Percentiles rank a stretch among this genome's conserved stretches.
Conservation (phyloP, 1,140 invertebrate genomes). For the Latrodectus geometricus region DNA sequence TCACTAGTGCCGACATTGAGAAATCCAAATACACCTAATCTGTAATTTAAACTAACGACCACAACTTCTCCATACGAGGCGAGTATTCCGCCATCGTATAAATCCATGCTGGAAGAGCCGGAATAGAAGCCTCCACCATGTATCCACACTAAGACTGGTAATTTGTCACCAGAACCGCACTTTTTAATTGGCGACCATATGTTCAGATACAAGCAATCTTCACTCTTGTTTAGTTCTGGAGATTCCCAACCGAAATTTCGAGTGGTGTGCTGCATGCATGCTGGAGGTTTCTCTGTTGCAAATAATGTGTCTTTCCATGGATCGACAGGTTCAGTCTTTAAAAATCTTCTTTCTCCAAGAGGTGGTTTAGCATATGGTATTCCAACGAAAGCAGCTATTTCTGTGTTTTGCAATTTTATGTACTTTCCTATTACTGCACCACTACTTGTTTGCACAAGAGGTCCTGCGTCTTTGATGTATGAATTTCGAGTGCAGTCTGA, state of each 20-base stretch:
- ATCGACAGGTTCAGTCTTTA: slow-evolving; percentile 9
- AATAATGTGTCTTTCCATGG: slow-evolving; percentile 34
- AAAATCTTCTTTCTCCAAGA: slow-evolving; percentile 51
- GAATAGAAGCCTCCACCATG: slow-evolving; percentile 65
- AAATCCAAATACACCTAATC: slow-evolving; percentile 65
- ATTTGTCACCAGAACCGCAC: neutral
- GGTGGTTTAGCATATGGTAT: slow-evolving; percentile 64
- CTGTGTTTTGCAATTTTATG: slow-evolving; percentile 29
- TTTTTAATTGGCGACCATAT: slow-evolving; percentile 66
- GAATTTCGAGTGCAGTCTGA: neutral
- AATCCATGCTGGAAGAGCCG: slow-evolving; percentile 71
- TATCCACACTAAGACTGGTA: slow-evolving; percentile 65
- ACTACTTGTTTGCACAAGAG: slow-evolving; percentile 12
- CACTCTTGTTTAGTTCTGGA: slow-evolving; percentile 55
- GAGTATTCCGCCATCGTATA: slow-evolving; percentile 68
- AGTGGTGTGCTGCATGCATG: slow-evolving; percentile 64
- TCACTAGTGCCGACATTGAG: slow-evolving; percentile 65
- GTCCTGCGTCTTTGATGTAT: slow-evolving; percentile 12
- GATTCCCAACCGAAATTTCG: slow-evolving; percentile 25
- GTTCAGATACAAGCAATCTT: slow-evolving; percentile 71
- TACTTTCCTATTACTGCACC: slow-evolving; percentile 39
- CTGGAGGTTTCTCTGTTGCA: slow-evolving; percentile 14
- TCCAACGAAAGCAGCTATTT: slow-evolving; percentile 61
- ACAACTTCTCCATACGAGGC: slow-evolving; percentile 66
- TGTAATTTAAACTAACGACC: slow-evolving; percentile 69